Evolutionary conservation across 2,797 vertebrate species (phyloP).

Genomic region (Diglossa cyanea): DNA sequence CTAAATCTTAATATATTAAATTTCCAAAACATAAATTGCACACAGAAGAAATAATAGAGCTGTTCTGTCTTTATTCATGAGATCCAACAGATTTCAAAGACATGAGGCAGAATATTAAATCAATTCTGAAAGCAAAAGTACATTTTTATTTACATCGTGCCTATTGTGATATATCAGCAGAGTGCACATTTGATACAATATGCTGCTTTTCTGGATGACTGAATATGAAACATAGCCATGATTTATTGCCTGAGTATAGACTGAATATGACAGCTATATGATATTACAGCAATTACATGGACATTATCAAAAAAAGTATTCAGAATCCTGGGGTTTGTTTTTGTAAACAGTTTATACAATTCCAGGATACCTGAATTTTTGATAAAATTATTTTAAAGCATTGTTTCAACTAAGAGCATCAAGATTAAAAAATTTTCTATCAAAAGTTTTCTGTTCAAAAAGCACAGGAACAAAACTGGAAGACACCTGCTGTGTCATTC

Average conservation of each 20-base stretch:
- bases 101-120: neutral
- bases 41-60: neutral
- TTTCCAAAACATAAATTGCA: neutral
- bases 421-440: neutral
- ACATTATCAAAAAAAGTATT: neutral
- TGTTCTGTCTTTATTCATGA: neutral
- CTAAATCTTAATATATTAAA: neutral
- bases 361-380: neutral
- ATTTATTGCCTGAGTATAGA: neutral
- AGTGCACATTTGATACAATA: neutral
- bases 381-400: neutral
- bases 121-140: constrained; percentile 18
- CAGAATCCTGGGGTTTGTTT: neutral
- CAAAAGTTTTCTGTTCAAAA: neutral
- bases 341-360: neutral
- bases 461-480: neutral
- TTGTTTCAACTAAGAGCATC: neutral
- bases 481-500: neutral
- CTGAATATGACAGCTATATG: neutral
- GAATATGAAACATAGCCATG: neutral
- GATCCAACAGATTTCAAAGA: neutral
- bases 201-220: constrained; percentile 7
- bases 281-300: neutral
- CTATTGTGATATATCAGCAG: neutral
- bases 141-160: neutral